phyloP scores from a whole-genome alignment of 2,888 invertebrate genomes.

The Nymphalis urticae region DNA sequence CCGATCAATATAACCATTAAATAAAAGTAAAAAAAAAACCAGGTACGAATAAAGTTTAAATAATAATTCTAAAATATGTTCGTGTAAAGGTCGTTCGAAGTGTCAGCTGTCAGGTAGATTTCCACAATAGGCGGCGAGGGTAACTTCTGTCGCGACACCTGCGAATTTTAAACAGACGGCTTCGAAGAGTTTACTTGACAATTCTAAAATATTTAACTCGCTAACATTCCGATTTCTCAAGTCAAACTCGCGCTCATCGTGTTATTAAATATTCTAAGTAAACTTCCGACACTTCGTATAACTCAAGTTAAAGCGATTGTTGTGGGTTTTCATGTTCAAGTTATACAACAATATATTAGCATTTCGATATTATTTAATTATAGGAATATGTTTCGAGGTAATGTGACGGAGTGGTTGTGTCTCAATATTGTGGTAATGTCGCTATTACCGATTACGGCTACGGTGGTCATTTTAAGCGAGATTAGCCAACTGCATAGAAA shows the following conservation, averaged over 20 bases:
- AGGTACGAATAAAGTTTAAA: neutral
- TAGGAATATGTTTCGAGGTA: too few relatives aligned
- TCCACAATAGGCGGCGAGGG: constrained; percentile 51
- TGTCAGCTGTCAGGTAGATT: constrained; percentile 43
- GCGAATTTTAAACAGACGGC: constrained; percentile 71
- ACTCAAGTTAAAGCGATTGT: neutral
- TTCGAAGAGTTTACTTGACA: constrained; percentile 63
- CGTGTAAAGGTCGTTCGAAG: constrained; percentile 9
- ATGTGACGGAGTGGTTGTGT: too few relatives aligned
- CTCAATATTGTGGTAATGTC: too few relatives aligned
- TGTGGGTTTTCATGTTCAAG: neutral
- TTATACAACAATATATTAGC: neutral
- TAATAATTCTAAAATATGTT: neutral
- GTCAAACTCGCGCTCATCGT: neutral
- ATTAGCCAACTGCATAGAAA: too few relatives aligned
- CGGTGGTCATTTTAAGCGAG: too few relatives aligned
- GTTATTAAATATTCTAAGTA: constrained; percentile 3
- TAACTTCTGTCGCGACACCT: constrained; percentile 58
- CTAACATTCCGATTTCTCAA: neutral
- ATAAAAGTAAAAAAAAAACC: neutral
- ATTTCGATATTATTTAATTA: neutral
- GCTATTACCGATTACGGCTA: too few relatives aligned
- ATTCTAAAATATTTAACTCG: constrained; percentile 41
- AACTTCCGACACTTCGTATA: constrained; percentile 1
- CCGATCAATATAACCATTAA: too few relatives aligned